Conservation (phyloP, 2,797 vertebrate species). For the Amphiprion clarkii region DNA sequence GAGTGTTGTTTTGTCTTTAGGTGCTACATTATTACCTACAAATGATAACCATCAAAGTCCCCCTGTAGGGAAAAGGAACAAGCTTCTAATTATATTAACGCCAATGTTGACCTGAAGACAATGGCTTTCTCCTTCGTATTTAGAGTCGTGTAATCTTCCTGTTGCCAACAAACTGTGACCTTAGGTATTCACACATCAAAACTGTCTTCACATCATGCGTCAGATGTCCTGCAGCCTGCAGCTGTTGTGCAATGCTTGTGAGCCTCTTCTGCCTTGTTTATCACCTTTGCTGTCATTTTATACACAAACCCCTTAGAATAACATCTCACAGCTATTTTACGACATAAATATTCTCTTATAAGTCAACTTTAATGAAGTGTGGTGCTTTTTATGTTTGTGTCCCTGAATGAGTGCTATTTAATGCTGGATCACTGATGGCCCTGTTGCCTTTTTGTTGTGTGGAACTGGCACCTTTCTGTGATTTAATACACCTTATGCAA, state of each 20-base stretch:
- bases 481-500: constrained; percentile 67
- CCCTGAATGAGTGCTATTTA: constrained; percentile 44
- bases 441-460: constrained; percentile 47
- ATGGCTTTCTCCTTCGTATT: constrained; percentile 58
- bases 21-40: constrained; percentile 81
- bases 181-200: constrained; percentile 67
- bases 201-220: constrained; percentile 54
- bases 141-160: constrained; percentile 58
- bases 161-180: constrained; percentile 63
- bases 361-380: constrained; percentile 54
- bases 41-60: constrained; percentile 76
- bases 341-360: constrained; percentile 38
- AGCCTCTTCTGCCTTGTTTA: constrained; percentile 60
- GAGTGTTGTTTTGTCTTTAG: constrained; percentile 81
- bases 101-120: constrained; percentile 73
- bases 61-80: constrained; percentile 71
- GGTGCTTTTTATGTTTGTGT: constrained; percentile 44
- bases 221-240: constrained; percentile 65
- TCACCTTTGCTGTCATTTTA: constrained; percentile 60
- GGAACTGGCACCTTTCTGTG: constrained; percentile 46
- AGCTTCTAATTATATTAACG: constrained; percentile 79
- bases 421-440: constrained; percentile 5
- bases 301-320: constrained; percentile 36
- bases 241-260: constrained; percentile 58
- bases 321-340: constrained; percentile 47